phyloP scores from a whole-genome alignment of 2,797 vertebrate genomes.

The Okamejei kenojei region DNA sequence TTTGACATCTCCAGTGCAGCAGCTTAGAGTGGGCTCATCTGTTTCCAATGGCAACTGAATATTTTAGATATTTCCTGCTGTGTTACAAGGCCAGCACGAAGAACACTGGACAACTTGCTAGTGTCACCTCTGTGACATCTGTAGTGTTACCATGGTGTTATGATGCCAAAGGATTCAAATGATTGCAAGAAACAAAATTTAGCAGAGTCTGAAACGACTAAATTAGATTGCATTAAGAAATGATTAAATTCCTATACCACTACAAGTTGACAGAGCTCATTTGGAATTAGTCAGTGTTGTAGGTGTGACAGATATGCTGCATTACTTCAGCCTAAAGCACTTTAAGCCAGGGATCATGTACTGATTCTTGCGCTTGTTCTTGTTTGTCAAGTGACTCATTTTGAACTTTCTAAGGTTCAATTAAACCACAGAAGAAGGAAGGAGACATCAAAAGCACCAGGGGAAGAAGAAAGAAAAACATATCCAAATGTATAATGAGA shows the following conservation, averaged over 20 bases:
- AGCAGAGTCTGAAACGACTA: neutral
- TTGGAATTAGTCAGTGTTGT: conserved; percentile 26
- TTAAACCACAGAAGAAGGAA: conserved; percentile 29
- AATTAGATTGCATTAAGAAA: neutral
- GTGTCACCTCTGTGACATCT: neutral
- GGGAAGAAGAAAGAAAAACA: conserved; percentile 35
- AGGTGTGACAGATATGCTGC: conserved; percentile 31
- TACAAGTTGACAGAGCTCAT: conserved; percentile 3
- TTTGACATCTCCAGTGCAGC: conserved; percentile 9
- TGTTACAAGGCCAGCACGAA: neutral
- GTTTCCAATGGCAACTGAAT: conserved; percentile 11
- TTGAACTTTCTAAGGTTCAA: conserved; percentile 31
- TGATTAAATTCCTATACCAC: neutral
- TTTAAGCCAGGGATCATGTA: conserved; percentile 18
- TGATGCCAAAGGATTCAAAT: neutral
- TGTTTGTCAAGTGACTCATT: conserved; percentile 30
- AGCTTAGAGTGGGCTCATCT: neutral
- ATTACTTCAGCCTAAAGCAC: conserved; percentile 13
- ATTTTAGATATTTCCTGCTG: conserved; percentile 11
- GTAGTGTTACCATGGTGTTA: neutral
- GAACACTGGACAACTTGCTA: neutral
- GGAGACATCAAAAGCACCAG: conserved; percentile 32
- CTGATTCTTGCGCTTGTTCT: neutral
- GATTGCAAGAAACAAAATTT: neutral
- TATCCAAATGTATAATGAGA: conserved; percentile 41